Percentiles rank a stretch among this genome's conserved stretches.
Conservation (phyloP, 2,113 vertebrate genomes). For the Anoplopoma fimbria region DNA sequence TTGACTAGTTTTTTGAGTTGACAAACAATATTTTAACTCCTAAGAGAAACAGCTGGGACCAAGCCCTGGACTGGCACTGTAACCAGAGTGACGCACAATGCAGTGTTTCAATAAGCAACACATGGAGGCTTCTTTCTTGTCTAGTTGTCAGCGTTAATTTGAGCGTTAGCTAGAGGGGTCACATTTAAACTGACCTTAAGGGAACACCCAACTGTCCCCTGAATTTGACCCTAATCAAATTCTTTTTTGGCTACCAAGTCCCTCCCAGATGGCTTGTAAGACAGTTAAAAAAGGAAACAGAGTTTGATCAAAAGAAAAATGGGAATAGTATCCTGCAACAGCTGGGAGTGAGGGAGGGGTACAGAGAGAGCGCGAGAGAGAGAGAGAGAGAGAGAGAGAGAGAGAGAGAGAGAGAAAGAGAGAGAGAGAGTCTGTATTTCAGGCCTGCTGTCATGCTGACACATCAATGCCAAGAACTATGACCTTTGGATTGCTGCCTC, state of each 20-base stretch:
- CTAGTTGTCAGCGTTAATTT: no score
- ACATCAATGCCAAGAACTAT: conserved; percentile 74
- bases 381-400: conserved; percentile 45
- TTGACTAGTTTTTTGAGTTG: background rate
- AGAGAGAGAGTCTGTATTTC: conserved; percentile 71
- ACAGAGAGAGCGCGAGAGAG: conserved; percentile 41
- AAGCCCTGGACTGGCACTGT: background rate
- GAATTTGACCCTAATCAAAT: conserved; percentile 30
- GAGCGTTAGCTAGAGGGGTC: no score
- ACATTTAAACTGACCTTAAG: no score
- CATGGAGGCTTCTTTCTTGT: no score
- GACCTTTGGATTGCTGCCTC: conserved; percentile 70
- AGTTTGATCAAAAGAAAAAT: conserved; percentile 71
- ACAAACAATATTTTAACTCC: conserved; percentile 7
- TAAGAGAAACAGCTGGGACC: background rate
- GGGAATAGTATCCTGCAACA: conserved; percentile 70
- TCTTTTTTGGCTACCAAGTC: conserved; percentile 20
- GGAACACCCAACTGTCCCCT: conserved; percentile 30
- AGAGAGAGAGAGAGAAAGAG: conserved; percentile 43
- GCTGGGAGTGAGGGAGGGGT: conserved; percentile 60
- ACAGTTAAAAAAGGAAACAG: conserved; percentile 59
- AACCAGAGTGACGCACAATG: background rate
- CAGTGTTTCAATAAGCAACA: no score
- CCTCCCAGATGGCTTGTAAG: conserved; percentile 41
- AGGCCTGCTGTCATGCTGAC: conserved; percentile 75